Evolutionary conservation across 2,797 vertebrate species (phyloP).

Genomic region (Myoxocephalus aenaeus): DNA sequence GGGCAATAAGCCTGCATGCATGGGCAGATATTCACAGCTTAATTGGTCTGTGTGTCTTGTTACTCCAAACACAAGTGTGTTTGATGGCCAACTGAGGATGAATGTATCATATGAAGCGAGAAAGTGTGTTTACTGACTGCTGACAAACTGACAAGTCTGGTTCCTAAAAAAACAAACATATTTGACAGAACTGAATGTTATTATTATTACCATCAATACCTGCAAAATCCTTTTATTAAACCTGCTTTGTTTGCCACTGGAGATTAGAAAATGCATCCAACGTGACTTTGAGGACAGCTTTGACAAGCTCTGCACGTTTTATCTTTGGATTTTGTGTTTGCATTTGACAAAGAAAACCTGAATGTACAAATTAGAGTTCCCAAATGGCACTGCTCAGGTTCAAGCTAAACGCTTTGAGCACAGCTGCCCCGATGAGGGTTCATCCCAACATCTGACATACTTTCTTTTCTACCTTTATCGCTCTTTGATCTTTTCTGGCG

Average conservation of each 20-base stretch:
- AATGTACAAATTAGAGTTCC: constrained; percentile 9
- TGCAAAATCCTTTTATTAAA: constrained; percentile 22
- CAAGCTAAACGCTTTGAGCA: constrained; percentile 9
- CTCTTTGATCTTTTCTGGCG: constrained; percentile 30
- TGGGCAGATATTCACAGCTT: neutral
- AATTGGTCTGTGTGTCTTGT: constrained; percentile 30
- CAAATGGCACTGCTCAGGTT: neutral
- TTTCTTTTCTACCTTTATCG: constrained; percentile 10
- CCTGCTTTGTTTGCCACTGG: constrained; percentile 70
- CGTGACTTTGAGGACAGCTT: constrained; percentile 87
- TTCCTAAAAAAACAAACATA: constrained; percentile 6
- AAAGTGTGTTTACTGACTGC: constrained; percentile 8
- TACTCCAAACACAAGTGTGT: constrained; percentile 15
- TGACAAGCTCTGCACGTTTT: constrained; percentile 82
- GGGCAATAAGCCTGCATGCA: constrained; percentile 8
- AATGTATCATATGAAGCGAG: constrained; percentile 77
- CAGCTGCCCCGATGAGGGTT: constrained; percentile 12
- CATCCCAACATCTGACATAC: constrained; percentile 19
- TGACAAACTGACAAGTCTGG: neutral
- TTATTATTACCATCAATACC: constrained; percentile 20
- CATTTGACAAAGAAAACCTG: constrained; percentile 26
- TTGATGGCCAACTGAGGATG: constrained; percentile 66
- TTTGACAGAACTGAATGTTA: constrained; percentile 16
- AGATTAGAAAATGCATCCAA: constrained; percentile 85
- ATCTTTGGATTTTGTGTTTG: constrained; percentile 27